These are phyloP conservation scores for Harpagifer antarcticus DNA, from an alignment of 2,797 vertebrate genomes.

Conservation along the genomic window DNA sequence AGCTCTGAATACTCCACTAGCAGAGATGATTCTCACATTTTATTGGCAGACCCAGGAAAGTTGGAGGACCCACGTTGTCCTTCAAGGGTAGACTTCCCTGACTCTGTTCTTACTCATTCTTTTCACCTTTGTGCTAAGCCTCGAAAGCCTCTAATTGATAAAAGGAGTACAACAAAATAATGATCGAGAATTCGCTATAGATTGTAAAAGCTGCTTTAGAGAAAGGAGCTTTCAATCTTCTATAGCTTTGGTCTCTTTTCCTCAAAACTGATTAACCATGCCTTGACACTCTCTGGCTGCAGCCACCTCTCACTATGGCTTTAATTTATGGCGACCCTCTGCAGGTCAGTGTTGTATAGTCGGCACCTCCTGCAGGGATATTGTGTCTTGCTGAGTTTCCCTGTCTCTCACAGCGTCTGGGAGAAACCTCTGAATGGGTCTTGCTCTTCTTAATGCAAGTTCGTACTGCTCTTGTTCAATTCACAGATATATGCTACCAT, in stretches of 20 bases:
- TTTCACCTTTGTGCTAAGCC: conserved; percentile 53
- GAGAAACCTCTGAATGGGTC: conserved; percentile 61
- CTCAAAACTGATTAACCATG: conserved; percentile 74
- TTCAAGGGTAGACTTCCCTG: conserved; percentile 56
- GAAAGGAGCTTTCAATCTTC: conserved; percentile 46
- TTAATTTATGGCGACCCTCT: conserved; percentile 77
- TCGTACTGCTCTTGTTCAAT: conserved; percentile 21
- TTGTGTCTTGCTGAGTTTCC: conserved; percentile 66
- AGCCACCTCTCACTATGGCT: conserved; percentile 55
- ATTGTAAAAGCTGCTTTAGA: conserved; percentile 69
- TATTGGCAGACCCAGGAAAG: conserved; percentile 64
- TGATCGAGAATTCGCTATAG: conserved; percentile 64
- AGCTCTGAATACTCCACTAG: conserved; percentile 63
- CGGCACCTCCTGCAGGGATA: conserved; percentile 73
- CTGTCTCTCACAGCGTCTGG: conserved; percentile 60
- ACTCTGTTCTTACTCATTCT: conserved; percentile 59
- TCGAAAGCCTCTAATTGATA: conserved; percentile 39
- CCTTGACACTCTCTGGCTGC: conserved; percentile 54
- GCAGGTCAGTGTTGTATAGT: conserved; percentile 66
- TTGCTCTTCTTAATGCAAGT: conserved; percentile 27
- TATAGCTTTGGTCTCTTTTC: conserved; percentile 58
- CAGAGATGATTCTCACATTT: conserved; percentile 73
- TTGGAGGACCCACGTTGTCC: conserved; percentile 57
- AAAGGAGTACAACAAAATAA: conserved; percentile 48
- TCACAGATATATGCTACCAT: conserved; percentile 30